Evolutionary conservation across 1,140 invertebrate genomes (phyloP).

Genomic region (Drosophila malerkotliana): DNA sequence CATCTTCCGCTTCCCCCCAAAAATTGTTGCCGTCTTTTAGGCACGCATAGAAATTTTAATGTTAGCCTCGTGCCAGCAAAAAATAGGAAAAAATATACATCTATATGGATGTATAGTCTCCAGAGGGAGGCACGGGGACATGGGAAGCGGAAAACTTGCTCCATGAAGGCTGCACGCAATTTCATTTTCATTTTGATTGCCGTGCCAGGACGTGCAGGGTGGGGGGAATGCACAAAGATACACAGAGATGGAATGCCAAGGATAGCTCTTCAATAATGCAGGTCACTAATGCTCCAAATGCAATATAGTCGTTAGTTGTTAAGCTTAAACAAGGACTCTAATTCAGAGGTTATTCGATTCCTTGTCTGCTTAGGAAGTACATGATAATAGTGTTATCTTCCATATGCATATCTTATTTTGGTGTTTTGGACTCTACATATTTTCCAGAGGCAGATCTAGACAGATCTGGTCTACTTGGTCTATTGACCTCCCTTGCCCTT

Average conservation of each 20-base stretch:
- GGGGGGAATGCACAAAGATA: constrained; percentile 23
- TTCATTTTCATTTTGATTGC: constrained; percentile 64
- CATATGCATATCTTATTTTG: no score
- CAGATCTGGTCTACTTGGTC: no score
- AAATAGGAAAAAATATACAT: constrained; percentile 35
- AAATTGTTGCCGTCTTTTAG: constrained; percentile 64
- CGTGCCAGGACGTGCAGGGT: constrained; percentile 18
- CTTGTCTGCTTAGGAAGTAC: constrained; percentile 5
- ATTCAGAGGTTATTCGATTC: constrained; percentile 6
- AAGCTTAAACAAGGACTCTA: background rate
- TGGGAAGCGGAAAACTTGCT: background rate
- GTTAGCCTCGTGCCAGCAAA: constrained; percentile 63
- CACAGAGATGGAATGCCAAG: constrained; percentile 19
- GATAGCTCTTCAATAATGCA: constrained; percentile 34
- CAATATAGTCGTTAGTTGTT: constrained; percentile 17
- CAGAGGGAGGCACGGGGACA: background rate
- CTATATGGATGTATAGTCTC: constrained; percentile 1
- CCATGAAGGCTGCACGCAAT: constrained; percentile 55
- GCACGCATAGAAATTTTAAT: constrained; percentile 79
- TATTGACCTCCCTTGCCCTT: background rate
- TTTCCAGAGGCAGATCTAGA: no score
- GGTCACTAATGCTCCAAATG: constrained; percentile 31
- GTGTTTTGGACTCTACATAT: background rate
- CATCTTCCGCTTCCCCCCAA: constrained; percentile 8
- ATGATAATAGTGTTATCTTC: no score